These are phyloP conservation scores for Columba janthina DNA, from an alignment of 2,113 vertebrate genomes.

Conservation along the genomic window DNA sequence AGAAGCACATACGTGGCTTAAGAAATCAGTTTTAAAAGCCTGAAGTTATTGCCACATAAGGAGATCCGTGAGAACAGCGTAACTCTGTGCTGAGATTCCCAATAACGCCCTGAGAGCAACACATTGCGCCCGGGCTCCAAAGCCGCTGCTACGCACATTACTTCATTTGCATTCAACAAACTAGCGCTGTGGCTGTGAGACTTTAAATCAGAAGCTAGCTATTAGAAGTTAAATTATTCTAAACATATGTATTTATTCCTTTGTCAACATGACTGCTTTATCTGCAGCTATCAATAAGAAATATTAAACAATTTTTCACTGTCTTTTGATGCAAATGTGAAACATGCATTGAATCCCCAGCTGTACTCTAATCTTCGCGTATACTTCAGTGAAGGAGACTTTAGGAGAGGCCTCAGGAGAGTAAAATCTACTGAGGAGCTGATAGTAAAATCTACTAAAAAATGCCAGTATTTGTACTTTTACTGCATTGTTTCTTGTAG, in stretches of 20 bases:
- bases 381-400: background rate
- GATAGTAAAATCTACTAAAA: background rate
- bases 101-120: accelerated
- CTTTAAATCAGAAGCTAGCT: background rate
- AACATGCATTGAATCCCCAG: accelerated
- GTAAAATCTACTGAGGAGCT: too few species aligned
- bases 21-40: accelerated
- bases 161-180: background rate
- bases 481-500: background rate
- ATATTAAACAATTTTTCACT: background rate
- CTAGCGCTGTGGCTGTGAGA: too few species aligned
- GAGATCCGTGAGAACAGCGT: accelerated
- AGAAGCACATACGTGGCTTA: accelerated
- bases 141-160: accelerated
- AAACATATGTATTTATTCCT: background rate
- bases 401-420: background rate
- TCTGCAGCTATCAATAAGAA: background rate
- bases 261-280: background rate
- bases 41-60: accelerated
- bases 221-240: background rate
- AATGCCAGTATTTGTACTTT: background rate
- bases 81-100: accelerated
- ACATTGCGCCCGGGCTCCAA: background rate
- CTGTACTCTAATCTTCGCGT: accelerated
- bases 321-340: background rate